Percentiles rank a stretch among this genome's conserved stretches.
Evolutionary conservation across 1,140 invertebrate genomes (phyloP).

Genomic region (Drosophila pallidifrons): DNA sequence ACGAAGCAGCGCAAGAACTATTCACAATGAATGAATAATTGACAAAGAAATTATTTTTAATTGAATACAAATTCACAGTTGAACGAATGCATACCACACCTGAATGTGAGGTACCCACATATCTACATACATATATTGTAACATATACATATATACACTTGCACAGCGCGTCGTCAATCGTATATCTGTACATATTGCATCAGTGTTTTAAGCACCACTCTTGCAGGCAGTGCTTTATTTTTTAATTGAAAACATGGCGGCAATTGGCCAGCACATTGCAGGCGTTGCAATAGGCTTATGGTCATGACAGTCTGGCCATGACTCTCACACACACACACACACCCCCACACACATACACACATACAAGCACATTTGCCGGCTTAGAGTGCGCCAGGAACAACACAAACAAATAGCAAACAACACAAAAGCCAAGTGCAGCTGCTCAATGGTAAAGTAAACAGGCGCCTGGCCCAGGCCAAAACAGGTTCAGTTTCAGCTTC

Average conservation of each 20-base stretch:
- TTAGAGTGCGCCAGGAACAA: conserved; percentile 26
- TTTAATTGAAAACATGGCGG: conserved; percentile 28
- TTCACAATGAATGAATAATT: conserved; percentile 55
- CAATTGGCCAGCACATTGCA: conserved; percentile 9
- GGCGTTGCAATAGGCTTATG: conserved; percentile 16
- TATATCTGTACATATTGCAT: conserved; percentile 19
- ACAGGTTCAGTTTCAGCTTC: conserved; percentile 8
- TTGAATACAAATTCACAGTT: conserved; percentile 62
- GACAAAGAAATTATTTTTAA: conserved; percentile 63
- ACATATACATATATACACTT: background rate
- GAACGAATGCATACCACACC: conserved; percentile 22
- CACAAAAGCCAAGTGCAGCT: conserved; percentile 44
- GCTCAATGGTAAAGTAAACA: conserved; percentile 48
- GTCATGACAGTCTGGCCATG: conserved; percentile 30
- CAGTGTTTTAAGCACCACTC: conserved; percentile 13
- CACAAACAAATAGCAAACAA: conserved; percentile 32
- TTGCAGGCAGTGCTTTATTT: conserved; percentile 27
- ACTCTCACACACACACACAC: conserved; percentile 6
- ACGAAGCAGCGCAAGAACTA: background rate
- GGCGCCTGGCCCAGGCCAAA: background rate
- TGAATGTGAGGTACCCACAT: conserved; percentile 15
- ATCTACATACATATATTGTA: conserved; percentile 14
- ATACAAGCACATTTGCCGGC: conserved; percentile 14
- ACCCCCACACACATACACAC: background rate
- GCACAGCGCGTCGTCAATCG: background rate